These are phyloP conservation scores for Ammodytes dubius DNA, from an alignment of 2,113 vertebrate genomes.

Conservation along the genomic window DNA sequence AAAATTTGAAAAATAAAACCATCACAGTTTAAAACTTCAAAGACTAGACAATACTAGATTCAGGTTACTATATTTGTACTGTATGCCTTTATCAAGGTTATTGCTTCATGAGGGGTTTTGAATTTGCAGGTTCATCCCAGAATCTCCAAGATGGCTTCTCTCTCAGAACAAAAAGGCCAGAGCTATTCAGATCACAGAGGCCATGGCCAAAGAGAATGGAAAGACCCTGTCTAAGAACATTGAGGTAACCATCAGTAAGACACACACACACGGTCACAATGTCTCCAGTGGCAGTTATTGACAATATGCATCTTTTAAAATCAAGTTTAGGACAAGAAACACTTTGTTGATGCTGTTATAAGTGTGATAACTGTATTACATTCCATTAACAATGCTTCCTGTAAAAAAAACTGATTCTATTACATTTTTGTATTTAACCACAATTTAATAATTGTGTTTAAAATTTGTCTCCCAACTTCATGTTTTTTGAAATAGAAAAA, in stretches of 20 bases:
- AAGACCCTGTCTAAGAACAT: slow-evolving; percentile 85
- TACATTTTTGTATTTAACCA: not conserved
- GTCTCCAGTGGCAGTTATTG: not conserved
- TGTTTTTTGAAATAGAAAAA: too few relatives aligned
- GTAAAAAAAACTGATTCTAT: not conserved
- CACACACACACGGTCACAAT: not conserved
- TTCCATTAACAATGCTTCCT: not conserved
- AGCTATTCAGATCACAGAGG: slow-evolving; percentile 88
- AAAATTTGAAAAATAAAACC: too few relatives aligned
- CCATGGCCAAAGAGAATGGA: slow-evolving; percentile 92
- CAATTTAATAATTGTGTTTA: too few relatives aligned
- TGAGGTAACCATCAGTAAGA: slow-evolving; percentile 82
- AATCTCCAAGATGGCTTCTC: slow-evolving; percentile 97
- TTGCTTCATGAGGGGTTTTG: not conserved
- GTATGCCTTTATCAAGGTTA: not conserved
- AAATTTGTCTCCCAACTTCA: too few relatives aligned
- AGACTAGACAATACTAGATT: too few relatives aligned
- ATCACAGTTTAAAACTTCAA: too few relatives aligned
- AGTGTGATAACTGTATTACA: not conserved
- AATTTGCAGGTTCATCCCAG: slow-evolving; percentile 90
- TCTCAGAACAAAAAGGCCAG: slow-evolving; percentile 88
- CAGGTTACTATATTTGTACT: not conserved
- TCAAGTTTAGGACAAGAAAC: not conserved
- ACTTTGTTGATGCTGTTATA: not conserved
- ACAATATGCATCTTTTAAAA: not conserved